phyloP scores from a whole-genome alignment of 2,797 vertebrate genomes.

The Argya squamiceps region DNA sequence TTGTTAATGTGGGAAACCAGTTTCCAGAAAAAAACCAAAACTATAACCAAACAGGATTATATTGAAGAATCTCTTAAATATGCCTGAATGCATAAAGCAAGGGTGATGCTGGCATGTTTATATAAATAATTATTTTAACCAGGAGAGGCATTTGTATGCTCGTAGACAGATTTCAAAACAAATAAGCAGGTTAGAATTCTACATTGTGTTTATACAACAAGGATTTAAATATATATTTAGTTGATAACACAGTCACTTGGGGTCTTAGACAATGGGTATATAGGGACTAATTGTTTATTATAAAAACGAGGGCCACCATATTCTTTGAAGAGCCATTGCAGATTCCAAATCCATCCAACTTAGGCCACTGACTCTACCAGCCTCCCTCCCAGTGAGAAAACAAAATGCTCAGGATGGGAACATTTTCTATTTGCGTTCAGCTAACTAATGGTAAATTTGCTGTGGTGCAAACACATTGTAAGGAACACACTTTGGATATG shows the following conservation, averaged over 20 bases:
- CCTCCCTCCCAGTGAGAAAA: neutral
- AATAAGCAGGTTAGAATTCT: neutral
- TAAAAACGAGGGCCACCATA: neutral
- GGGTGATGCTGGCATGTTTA: neutral
- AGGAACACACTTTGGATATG: neutral
- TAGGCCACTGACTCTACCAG: neutral
- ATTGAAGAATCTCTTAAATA: neutral
- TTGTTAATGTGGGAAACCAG: neutral
- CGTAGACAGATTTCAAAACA: neutral
- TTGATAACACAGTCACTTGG: neutral
- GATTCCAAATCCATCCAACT: neutral
- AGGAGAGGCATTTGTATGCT: neutral
- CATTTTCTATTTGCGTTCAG: neutral
- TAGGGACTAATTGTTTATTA: neutral
- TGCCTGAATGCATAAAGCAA: neutral
- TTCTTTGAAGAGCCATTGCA: neutral
- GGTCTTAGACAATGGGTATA: neutral
- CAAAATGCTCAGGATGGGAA: neutral
- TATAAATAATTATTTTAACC: neutral
- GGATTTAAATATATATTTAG: neutral
- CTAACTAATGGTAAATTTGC: neutral
- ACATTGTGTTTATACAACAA: neutral
- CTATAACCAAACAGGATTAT: neutral
- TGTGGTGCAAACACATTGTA: neutral
- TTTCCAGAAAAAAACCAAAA: neutral